Base-by-base conservation (phyloP, 2,797 vertebrate genomes). In the Syngnathus rostellatus region DNA sequence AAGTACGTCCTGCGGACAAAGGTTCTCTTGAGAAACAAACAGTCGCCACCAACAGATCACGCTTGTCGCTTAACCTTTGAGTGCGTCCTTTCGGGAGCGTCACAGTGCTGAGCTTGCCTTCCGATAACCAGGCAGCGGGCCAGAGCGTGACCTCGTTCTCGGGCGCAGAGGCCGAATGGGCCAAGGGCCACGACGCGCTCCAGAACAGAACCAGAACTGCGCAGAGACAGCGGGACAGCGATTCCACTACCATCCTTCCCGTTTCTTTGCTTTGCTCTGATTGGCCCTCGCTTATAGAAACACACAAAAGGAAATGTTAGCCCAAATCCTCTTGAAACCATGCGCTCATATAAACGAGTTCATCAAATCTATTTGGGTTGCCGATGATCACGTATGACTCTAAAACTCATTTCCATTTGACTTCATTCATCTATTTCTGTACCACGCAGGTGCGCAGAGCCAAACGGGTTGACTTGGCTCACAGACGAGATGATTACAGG, bases 61-160 rank as follows among this genome's bases (percentile, higher is more conserved):
- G 3, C 40, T 62, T 6, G 40, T 43, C 43, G 3, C 76, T 17
- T 71, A 85, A 96, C 94, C 94, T 94, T 78, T 92, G 92, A 38
- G 91, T 88, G 37, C 90, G 88, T 69, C 94, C 93, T 81, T 92
- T 93, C 51, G 91, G 83, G 53, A 96, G 87, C 41, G 91, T 87
- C 55, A 95, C 0, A 40, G 91, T 85, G 4, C 87, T 94, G 83
- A 93, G 82, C 75, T 89, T 93, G 40, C 92, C 92, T 57, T 93
- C 92, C 58, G 84, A 83, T 64, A 96, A 85, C 86, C 93, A 88
- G 31, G 90, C 73, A 2, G 90, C 92, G 41, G 92, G 90, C 38
- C 91, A 91, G 62, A 93, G 90, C 0, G 89, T 89, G 14, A 92
- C 89, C 81, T 92, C 91, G 5, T 92, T 92, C 79, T 90, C 89